Evolutionary conservation across 2,113 vertebrate genomes (phyloP).

Genomic region (Chlorodrepanis virens): DNA sequence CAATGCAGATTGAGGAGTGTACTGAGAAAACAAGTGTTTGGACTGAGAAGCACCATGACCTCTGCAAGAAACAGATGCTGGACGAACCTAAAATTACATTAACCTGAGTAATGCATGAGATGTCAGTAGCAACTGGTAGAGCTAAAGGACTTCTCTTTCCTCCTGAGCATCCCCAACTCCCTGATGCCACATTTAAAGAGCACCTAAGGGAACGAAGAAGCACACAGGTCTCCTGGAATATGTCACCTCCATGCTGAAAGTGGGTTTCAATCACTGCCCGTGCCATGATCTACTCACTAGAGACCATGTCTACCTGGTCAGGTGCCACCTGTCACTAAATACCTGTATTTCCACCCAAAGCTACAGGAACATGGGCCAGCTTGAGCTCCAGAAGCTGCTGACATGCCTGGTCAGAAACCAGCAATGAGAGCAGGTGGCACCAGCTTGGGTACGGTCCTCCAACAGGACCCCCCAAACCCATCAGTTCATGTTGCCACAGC

Average conservation of each 20-base stretch:
- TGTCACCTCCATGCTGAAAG: neutral
- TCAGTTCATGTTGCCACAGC: neutral
- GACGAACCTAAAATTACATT: neutral
- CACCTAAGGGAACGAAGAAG: neutral
- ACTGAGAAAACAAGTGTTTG: neutral
- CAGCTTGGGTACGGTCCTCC: neutral
- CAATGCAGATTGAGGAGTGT: fast-evolving
- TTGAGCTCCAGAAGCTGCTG: neutral
- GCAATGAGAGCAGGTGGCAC: neutral
- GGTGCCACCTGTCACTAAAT: neutral
- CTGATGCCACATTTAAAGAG: neutral
- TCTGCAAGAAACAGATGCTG: neutral
- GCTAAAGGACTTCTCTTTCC: neutral
- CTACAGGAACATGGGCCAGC: neutral
- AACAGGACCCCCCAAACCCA: fast-evolving
- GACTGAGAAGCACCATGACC: neutral
- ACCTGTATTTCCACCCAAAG: neutral
- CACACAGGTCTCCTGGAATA: neutral
- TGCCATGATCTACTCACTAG: neutral
- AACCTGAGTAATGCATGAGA: neutral
- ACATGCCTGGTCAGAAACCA: neutral
- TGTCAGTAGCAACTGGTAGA: neutral
- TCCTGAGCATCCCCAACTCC: neutral
- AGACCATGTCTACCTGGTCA: neutral
- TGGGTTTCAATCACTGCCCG: neutral